Base-by-base conservation (phyloP, 2,888 invertebrate genomes). In the Apantesis nais region DNA sequence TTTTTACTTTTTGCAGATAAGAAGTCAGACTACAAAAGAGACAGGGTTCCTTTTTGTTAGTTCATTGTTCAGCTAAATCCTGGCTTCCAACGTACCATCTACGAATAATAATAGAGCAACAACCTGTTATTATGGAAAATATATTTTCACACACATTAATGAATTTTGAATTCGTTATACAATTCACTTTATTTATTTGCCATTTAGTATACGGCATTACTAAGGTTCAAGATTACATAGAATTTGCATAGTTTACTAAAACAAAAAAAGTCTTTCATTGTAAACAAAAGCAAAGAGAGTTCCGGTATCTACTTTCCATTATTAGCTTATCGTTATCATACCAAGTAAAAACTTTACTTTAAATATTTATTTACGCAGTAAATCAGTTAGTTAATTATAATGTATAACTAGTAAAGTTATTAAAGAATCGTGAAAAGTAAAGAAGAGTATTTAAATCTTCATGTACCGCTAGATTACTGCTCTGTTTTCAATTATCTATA, bases 61-160 rank as follows among this genome's bases (percentile, higher is more conserved):
- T 52, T 52, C 11, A n/a, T 22, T 52, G 22, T 52, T n/a, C 48
- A 52, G 48, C n/a, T n/a, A n/a, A n/a, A n/a, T n/a, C n/a, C n/a
- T n/a, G n/a, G n/a, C n/a, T n/a, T n/a, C n/a, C 71, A 70, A 62
- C 72, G 67, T 64, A 74, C 72, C 73, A 71, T 78, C 78, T 73
- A 70, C 44, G 31, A 60, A 48, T 71, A 67, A 67, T 41, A 71
- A 64, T 70, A 44, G 55, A 55, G n/a, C n/a, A n/a, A 48, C 48
- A 34, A 37, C 31, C 25, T 41, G n/a, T 19, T 37, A 25, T 29
- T 25, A 37, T 29, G 5, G 58, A 29, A 58, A 58, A 58, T 16
- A 29, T 29, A 58, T 16, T 16, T 58, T 29, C 25, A 7, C 2
- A 16, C 29, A 58, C 4, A 16, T 16, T 16, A 14, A 29, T 25